Evolutionary conservation across 2,113 vertebrate genomes (phyloP), one percentile per base, ranked within the genome.

Genomic region (Prunella fulvescens): DNA sequence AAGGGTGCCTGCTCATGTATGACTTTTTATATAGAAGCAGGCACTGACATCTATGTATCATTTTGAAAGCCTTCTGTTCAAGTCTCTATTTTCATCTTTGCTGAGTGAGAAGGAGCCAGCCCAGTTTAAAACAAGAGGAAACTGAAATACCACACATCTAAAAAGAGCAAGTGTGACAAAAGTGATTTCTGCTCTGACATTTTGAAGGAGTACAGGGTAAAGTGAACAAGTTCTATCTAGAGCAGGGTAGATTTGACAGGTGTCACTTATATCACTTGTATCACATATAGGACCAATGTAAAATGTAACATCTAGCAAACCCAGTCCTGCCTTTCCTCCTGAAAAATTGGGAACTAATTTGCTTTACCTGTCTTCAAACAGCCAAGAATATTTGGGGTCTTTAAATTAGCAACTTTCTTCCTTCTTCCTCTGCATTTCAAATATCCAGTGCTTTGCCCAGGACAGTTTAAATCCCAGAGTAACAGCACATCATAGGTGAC

Each of bases 121-220:
- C 50, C 85, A 42, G 79, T 83, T 90, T 92, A 81, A 94, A 95
- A 93, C 67, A 90, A 86, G 71, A 88, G 72, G 69, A 94, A 92
- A 57, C 4, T 47, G 76, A 96, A 90, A 78, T 64, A 39, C 82
- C 86, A 81, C 72, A 61, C 5, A 8, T 93, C 85, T 96, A 86
- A 96, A 96, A 94, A 96, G 94, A 93, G 88, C 60, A 93, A 96
- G 73, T 85, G 88, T 93, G 94, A 90, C 94, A 95, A 76, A 91
- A 95, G 87, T 77, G 92, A 83, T 83, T 95, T 88, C 64, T 96
- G 64, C 88, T 78, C 71, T 92, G 93, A 93, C 90, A 78, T 92
- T 88, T 81, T 57, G 72, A 93, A 81, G 88, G 84, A 73, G 71
- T 81, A 11, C 61, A 37, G 51, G 28, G 37, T 47, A 44, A 95